Evolutionary conservation across 2,888 invertebrate genomes (phyloP), one percentile per base, ranked within the genome.

Genomic region (Eristalis tenax): DNA sequence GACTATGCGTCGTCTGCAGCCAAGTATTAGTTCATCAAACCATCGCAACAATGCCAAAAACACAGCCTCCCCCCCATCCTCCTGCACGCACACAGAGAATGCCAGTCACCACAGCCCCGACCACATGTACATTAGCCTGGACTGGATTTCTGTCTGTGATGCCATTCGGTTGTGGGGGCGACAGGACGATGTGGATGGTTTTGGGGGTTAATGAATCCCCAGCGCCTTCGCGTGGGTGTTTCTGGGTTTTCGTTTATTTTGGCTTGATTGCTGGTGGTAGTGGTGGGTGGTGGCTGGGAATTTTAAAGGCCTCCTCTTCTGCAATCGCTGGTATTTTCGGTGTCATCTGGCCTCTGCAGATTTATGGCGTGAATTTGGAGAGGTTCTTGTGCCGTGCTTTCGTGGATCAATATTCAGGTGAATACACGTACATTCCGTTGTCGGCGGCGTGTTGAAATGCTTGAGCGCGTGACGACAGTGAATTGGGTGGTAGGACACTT

Each of bases 1-100:
- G 85, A 82, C 82, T 77, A 77, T 81, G 80, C 74, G 83, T 79
- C 83, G 83, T 84, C 80, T 84, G 80, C 65, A 70, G 75, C 70
- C 79, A 79, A 83, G 83, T 70, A 79, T 83, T 83, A 75, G 83
- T 83, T 80, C 83, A 84, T 84, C 83, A 84, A 84, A 84, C 79
- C 75, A 71, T 79, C 23, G 59, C 38, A 79, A 70, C 83, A 65
- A 74, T 65, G 65, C 74, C 70, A 65, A 65, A 38, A 64, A 69
- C 83, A 22, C 40, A 57, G 4, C 63, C 74, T 18, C 4, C 68
- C 22, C 38, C 26, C 2, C 35, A 1, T 28, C 26, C 4, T 26
- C 3, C 3, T 3, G 26, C 26, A 26, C 26, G 32, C 8, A 35
- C 35, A 73, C 50, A 50, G 15, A 6, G 6, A 8, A 8, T 5